These are phyloP conservation scores for Heterohyrax brucei DNA, from an alignment of 2,797 vertebrate genomes.

Conservation along the genomic window DNA sequence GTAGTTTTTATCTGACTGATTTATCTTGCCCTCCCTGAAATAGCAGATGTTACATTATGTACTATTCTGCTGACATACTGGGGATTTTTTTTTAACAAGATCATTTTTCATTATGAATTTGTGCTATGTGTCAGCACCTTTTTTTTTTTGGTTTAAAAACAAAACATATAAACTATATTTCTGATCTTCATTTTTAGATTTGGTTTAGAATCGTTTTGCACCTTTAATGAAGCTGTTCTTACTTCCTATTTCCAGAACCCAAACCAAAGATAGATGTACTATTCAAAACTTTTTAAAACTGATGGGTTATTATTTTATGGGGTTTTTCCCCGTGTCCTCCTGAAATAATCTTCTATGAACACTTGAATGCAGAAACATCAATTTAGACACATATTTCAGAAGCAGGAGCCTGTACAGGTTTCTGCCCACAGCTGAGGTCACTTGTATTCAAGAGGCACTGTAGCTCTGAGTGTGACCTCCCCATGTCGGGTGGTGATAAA, in stretches of 20 bases:
- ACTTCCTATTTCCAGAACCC: slow-evolving; percentile 86
- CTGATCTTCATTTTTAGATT: slow-evolving; percentile 85
- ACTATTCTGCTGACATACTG: slow-evolving; percentile 84
- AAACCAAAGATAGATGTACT: slow-evolving; percentile 80
- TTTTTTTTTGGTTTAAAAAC: slow-evolving; percentile 85
- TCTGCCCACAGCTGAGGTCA: background rate
- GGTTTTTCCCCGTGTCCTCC: slow-evolving; percentile 80
- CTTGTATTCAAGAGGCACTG: background rate
- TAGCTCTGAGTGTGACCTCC: slow-evolving; percentile 38
- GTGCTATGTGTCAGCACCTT: slow-evolving; percentile 89
- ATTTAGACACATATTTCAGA: slow-evolving; percentile 61
- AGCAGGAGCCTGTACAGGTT: background rate
- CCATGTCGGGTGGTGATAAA: slow-evolving; percentile 41
- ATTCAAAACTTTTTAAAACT: slow-evolving; percentile 82
- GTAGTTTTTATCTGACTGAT: slow-evolving; percentile 85
- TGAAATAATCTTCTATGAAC: slow-evolving; percentile 78
- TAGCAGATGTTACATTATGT: slow-evolving; percentile 85
- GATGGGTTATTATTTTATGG: slow-evolving; percentile 76
- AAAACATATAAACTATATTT: slow-evolving; percentile 85
- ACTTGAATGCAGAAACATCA: slow-evolving; percentile 67
- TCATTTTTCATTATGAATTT: slow-evolving; percentile 89
- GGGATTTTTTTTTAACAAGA: slow-evolving; percentile 89
- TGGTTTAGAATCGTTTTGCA: slow-evolving; percentile 83
- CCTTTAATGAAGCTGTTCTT: slow-evolving; percentile 82
- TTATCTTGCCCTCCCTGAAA: slow-evolving; percentile 83